phyloP scores from a whole-genome alignment of 53 echinoderm and acorn worm genomes.

The Stichopus horrens region DNA sequence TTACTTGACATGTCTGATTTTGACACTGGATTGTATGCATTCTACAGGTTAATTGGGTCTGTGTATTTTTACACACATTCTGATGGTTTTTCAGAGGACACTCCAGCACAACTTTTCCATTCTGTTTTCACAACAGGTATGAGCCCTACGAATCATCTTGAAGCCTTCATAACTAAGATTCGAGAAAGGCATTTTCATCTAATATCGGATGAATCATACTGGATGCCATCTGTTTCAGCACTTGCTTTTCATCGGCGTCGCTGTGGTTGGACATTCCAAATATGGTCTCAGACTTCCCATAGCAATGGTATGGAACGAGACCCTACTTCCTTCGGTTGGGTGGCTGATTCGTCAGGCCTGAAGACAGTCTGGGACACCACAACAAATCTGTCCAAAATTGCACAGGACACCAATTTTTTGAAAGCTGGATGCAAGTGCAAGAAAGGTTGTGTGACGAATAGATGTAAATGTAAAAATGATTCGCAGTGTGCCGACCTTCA shows the following conservation, averaged over 20 bases:
- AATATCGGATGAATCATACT: slow-evolving; percentile 51
- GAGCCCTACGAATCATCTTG: background rate
- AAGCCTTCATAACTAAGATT: slow-evolving; percentile 12
- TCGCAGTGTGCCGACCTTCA: slow-evolving; percentile 1
- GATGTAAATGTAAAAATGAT: slow-evolving; percentile 7
- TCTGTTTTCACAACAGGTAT: slow-evolving; percentile 14
- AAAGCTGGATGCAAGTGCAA: slow-evolving; percentile 42
- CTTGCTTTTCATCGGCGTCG: slow-evolving; percentile 22
- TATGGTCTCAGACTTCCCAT: slow-evolving; percentile 39
- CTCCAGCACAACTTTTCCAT: slow-evolving; percentile 37
- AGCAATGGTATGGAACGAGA: slow-evolving; percentile 5
- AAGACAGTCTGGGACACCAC: slow-evolving; percentile 52
- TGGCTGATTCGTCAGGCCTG: background rate
- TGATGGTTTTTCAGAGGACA: slow-evolving; percentile 33
- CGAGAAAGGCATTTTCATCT: slow-evolving; percentile 44
- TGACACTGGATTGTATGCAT: slow-evolving; percentile 36
- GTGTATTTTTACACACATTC: slow-evolving; percentile 46
- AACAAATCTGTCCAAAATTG: slow-evolving; percentile 50
- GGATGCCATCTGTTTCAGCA: slow-evolving; percentile 53
- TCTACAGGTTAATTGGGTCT: slow-evolving; percentile 54
- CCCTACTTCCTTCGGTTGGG: slow-evolving; percentile 41
- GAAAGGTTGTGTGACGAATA: slow-evolving; percentile 2
- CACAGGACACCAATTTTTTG: slow-evolving; percentile 30
- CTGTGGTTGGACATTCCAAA: background rate
- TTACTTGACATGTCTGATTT: background rate